Evolutionary conservation across 1,140 invertebrate species (phyloP), one percentile per base, ranked within the genome.

Genomic region (Charaxes varanes): DNA sequence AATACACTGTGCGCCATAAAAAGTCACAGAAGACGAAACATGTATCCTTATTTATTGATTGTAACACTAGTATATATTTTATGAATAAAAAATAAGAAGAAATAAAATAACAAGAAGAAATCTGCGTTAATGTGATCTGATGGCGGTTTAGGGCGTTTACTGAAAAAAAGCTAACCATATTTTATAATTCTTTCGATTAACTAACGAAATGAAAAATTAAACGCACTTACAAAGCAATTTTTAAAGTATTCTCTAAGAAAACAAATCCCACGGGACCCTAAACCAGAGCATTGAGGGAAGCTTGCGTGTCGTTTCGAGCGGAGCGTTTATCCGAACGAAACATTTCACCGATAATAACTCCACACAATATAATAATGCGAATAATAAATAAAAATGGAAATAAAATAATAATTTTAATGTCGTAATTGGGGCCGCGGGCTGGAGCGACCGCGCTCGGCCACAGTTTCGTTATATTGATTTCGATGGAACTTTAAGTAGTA

Each of bases 381-480:
- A 82, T 79, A 82, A 82, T 82, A 80, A 80, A 83, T 78, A 82
- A 79, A 79, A 83, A 80, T 77, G 60, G 68, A 80, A 83, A 77
- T 80, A 82, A 83, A 83, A 83, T 83, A 74, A 82, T 82, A 83
- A 80, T 79, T 78, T 79, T 80, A 83, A 83, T 79, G 76, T 63
- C 73, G 76, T 82, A 82, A 82, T 82, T 82, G 74, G 62, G 64
- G 64, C 78, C 73, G 66, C 54, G 50, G 69, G 74, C 72, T 37
- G 58, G 53, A 60, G 63, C 57, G 62, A 68, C 58, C 48, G 62
- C 62, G 58, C 54, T 73, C 63, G 46, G 32, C 42, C 43, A 51
- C 54, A 60, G 40, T 61, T 63, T 45, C 40, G 49, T 63, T 73
- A 62, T 68, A 71, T 73, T 67, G 65, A 65, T 63, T 66, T 62